Evolutionary conservation across 2,797 vertebrate species (phyloP), one percentile per base, ranked within the genome.

Genomic region (Tenualosa ilisha): DNA sequence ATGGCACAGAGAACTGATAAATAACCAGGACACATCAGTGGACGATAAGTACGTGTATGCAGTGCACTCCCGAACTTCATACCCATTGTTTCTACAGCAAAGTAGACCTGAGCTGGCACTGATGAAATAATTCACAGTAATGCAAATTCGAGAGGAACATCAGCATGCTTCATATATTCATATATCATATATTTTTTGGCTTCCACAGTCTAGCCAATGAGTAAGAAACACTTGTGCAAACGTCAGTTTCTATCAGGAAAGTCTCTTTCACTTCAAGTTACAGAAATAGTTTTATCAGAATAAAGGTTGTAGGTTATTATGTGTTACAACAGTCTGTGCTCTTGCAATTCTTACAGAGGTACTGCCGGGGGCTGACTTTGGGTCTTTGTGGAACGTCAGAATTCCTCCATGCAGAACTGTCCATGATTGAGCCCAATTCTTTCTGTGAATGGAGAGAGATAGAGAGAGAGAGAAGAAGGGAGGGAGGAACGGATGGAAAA

Each of bases 301-400:
- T 59, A 11, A 24, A 6, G n/a, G n/a, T 50, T 9, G 6, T 26
- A 50, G n/a, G 11, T 13, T 13, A 0, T 75, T 3, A 6, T 20
- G 68, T 79, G 17, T 79, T 46, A 46, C 40, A 13, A 49, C 0
- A 37, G 1, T 8, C 40, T 46, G 72, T 79, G 72, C 65, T 40
- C 13, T 72, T 72, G 40, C 7, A 51, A 68, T 51, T 85, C 94
- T 95, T 91, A 98, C 98, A 95, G 95, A 92, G 82, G 94, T 83
- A 0, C 96, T 93, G 0, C 94, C 87, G 3, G 93, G 85, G 0
- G 95, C 93, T 86, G 96, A 96, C 92, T 97, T 99, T 0, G 96
- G 96, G 89, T 99, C 98, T 92, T 98, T 99, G 93, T 98, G 97
- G 94, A 99, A 99, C 0, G 96, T 98, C 91, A 99, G 93, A 89